Evolutionary conservation across 2,888 invertebrate species (phyloP).

Genomic region (Himalopsyche kuldschensis): DNA sequence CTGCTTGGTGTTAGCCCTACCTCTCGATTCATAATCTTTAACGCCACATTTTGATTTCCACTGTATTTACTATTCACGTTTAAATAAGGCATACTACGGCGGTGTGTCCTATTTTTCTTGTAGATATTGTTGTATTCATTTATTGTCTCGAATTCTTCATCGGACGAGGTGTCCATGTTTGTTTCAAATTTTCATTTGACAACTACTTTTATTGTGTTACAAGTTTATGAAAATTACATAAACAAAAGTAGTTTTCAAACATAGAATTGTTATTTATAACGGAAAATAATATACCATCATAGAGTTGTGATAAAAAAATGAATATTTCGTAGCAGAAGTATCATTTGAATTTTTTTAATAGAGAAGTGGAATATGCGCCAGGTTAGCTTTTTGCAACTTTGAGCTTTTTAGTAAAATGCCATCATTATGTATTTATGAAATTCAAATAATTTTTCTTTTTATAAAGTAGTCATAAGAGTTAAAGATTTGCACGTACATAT

Average conservation of each 20-base stretch:
- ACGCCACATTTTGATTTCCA: constrained; percentile 18
- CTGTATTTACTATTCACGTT: constrained; percentile 11
- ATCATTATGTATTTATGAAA: too few relatives aligned
- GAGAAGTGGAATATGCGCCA: too few relatives aligned
- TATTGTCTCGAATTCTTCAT: constrained; percentile 46
- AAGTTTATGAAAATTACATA: constrained; percentile 5
- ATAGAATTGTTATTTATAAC: too few relatives aligned
- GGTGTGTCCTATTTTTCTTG: constrained; percentile 8
- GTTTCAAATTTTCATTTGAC: constrained; percentile 54
- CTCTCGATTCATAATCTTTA: constrained; percentile 30
- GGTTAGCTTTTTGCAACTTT: too few relatives aligned
- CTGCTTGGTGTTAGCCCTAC: constrained; percentile 7
- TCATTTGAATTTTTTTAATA: too few relatives aligned
- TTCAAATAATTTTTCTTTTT: too few relatives aligned
- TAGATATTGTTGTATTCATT: constrained; percentile 12
- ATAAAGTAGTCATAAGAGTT: too few relatives aligned
- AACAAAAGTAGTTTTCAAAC: not conserved
- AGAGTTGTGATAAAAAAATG: too few relatives aligned
- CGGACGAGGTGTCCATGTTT: constrained; percentile 52
- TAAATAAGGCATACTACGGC: constrained; percentile 20
- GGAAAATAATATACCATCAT: too few relatives aligned
- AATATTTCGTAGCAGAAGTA: too few relatives aligned
- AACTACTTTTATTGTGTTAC: constrained; percentile 38
- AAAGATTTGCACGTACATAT: too few relatives aligned
- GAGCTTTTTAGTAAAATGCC: too few relatives aligned